phyloP scores from a whole-genome alignment of 2,888 invertebrate species.

The Drosophila paracracens region DNA sequence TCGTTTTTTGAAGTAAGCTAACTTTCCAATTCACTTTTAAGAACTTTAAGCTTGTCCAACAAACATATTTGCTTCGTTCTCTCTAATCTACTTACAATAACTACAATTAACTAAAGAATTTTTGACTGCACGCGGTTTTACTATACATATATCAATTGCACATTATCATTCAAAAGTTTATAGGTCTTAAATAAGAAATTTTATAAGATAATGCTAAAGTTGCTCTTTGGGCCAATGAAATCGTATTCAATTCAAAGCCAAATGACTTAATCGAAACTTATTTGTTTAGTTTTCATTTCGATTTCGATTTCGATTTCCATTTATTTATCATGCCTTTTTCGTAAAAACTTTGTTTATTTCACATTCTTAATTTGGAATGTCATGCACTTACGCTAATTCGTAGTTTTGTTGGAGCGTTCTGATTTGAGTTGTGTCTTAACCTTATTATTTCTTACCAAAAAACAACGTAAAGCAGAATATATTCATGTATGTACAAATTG shows the following conservation, averaged over 20 bases:
- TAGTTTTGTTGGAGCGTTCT: slow-evolving; percentile 43
- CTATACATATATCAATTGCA: slow-evolving; percentile 69
- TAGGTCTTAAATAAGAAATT: slow-evolving; percentile 56
- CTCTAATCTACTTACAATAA: slow-evolving; percentile 56
- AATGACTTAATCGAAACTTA: slow-evolving; percentile 24
- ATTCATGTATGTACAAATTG: slow-evolving; percentile 47
- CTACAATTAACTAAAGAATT: slow-evolving; percentile 58
- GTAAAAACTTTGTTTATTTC: slow-evolving; percentile 23
- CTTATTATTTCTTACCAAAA: slow-evolving; percentile 25
- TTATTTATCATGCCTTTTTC: slow-evolving; percentile 8
- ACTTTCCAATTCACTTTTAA: slow-evolving; percentile 63
- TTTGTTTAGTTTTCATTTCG: slow-evolving; percentile 1
- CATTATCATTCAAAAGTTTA: slow-evolving; percentile 69
- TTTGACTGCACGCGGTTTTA: slow-evolving; percentile 77
- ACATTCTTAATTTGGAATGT: slow-evolving; percentile 68
- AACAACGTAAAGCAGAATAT: slow-evolving; percentile 60
- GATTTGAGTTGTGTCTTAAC: slow-evolving; percentile 32
- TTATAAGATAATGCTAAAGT: slow-evolving; percentile 60
- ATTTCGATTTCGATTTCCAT: slow-evolving; percentile 1
- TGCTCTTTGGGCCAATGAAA: slow-evolving; percentile 81
- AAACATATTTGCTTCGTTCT: slow-evolving; percentile 72
- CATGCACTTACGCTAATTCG: slow-evolving; percentile 63
- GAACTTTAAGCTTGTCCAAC: slow-evolving; percentile 73
- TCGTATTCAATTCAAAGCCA: slow-evolving; percentile 56
- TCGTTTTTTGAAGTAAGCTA: slow-evolving; percentile 70